Evolutionary conservation across 2,797 vertebrate species (phyloP).

Genomic region (Premnoplex brunnescens): DNA sequence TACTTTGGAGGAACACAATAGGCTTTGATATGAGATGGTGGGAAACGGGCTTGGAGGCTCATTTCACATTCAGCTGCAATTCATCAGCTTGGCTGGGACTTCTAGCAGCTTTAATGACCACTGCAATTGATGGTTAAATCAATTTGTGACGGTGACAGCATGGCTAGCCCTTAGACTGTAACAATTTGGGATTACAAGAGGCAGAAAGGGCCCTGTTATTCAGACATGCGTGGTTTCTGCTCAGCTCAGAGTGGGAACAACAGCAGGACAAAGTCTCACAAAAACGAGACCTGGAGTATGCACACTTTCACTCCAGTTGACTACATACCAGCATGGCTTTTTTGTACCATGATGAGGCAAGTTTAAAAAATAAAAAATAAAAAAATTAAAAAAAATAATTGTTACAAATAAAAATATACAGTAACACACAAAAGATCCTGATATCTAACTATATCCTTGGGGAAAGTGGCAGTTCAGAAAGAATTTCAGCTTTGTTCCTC

Average conservation of each 20-base stretch:
- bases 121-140: slow-evolving; percentile 94
- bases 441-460: slow-evolving; percentile 68
- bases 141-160: slow-evolving; percentile 92
- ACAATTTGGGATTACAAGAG: slow-evolving; percentile 86
- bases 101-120: slow-evolving; percentile 85
- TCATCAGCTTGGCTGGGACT: slow-evolving; percentile 84
- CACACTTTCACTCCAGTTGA: slow-evolving; percentile 74
- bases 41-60: slow-evolving; percentile 85
- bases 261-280: slow-evolving; percentile 77
- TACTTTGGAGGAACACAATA: slow-evolving; percentile 90
- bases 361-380: neutral
- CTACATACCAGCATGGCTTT: slow-evolving; percentile 67
- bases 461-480: slow-evolving; percentile 67
- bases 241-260: slow-evolving; percentile 75
- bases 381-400: slow-evolving; percentile 17
- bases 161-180: slow-evolving; percentile 88
- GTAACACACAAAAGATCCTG: slow-evolving; percentile 62
- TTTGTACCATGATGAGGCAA: slow-evolving; percentile 34
- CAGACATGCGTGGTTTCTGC: slow-evolving; percentile 74
- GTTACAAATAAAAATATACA: slow-evolving; percentile 74
- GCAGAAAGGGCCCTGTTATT: slow-evolving; percentile 80
- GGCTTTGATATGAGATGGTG: slow-evolving; percentile 92
- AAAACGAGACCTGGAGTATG: slow-evolving; percentile 71
- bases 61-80: slow-evolving; percentile 86
- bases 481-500: slow-evolving; percentile 68